Conservation (phyloP, 1,140 invertebrate species). For the Helicorthomorpha holstii region DNA sequence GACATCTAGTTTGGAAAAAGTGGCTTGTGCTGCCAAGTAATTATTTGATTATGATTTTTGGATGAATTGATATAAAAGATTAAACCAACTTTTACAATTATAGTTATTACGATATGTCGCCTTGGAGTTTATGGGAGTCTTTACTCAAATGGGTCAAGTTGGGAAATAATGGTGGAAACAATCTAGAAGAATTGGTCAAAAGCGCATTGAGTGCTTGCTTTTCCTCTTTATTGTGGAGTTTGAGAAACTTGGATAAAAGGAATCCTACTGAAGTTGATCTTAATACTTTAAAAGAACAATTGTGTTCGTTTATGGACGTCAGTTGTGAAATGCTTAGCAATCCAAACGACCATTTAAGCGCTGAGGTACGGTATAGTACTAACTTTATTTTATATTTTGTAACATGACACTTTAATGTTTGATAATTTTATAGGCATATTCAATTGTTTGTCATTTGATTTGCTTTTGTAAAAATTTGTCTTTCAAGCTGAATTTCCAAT, state of each 20-base stretch:
- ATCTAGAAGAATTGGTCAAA: constrained; percentile 48
- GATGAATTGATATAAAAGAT: not conserved
- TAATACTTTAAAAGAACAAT: constrained; percentile 37
- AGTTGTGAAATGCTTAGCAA: constrained; percentile 27
- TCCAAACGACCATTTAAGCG: constrained; percentile 32
- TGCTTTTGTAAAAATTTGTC: constrained; percentile 78
- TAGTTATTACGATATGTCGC: constrained; percentile 70
- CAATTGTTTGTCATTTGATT: constrained; percentile 78
- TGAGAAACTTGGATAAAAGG: constrained; percentile 58
- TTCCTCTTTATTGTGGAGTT: constrained; percentile 75
- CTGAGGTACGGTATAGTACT: constrained; percentile 30
- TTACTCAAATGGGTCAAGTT: constrained; percentile 67
- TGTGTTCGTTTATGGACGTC: constrained; percentile 53
- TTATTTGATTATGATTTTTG: not conserved
- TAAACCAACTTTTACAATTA: constrained; percentile 8
- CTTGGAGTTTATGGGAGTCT: constrained; percentile 76
- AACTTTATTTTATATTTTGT: no score
- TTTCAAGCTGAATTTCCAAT: constrained; percentile 36
- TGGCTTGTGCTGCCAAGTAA: constrained; percentile 64
- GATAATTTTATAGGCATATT: constrained; percentile 47
- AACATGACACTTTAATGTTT: not conserved
- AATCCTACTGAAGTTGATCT: constrained; percentile 28
- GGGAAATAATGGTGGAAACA: constrained; percentile 33
- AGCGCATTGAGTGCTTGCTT: constrained; percentile 76
- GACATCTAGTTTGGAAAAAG: constrained; percentile 73